phyloP scores from a whole-genome alignment of 2,888 invertebrate genomes.

The Tolmerus cingulatus region DNA sequence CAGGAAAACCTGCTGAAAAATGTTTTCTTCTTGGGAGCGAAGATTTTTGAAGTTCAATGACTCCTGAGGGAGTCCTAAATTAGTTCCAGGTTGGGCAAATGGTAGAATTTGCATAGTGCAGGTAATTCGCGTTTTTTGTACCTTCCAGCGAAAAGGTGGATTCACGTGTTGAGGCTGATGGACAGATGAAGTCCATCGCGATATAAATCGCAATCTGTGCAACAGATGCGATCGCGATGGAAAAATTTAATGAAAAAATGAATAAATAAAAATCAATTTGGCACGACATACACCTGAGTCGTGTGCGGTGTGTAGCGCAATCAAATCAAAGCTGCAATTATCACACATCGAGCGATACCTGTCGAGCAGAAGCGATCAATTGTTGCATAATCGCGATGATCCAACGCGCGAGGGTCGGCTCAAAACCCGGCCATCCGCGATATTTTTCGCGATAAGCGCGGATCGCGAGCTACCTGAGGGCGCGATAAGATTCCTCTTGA shows the following conservation, averaged over 20 bases:
- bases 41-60: neutral
- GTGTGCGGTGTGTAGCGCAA: neutral
- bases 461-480: neutral
- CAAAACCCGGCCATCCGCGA: neutral
- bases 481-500: neutral
- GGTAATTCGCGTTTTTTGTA: neutral
- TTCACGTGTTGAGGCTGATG: neutral
- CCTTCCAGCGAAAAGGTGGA: neutral
- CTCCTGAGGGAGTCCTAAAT: neutral
- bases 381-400: neutral
- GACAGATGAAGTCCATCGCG: neutral
- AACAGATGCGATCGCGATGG: neutral
- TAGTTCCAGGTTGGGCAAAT: neutral
- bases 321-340: neutral
- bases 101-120: neutral
- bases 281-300: neutral
- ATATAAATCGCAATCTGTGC: neutral
- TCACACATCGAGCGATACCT: neutral
- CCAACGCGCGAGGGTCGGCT: neutral
- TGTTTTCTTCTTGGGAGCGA: neutral
- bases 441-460: neutral
- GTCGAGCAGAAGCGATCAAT: neutral
- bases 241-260: neutral
- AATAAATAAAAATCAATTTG: neutral
- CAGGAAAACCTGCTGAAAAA: neutral